Base-by-base conservation (phyloP, 2,888 invertebrate genomes). In the Macaria liturata region DNA sequence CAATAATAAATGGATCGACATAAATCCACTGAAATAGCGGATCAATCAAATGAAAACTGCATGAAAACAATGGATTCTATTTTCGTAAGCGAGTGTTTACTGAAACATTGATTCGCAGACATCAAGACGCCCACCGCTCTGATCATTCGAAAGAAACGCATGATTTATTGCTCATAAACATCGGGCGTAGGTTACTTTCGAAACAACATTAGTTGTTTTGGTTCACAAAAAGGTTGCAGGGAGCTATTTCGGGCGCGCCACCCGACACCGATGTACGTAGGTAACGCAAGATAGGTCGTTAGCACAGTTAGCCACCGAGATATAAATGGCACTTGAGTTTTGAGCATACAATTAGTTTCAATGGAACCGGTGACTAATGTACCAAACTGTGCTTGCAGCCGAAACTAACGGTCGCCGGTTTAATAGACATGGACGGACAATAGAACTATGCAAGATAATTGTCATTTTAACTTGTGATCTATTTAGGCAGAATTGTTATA, bases 171-270 rank as follows among this genome's bases (percentile, higher is more conserved):
- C 30, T 51, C 39, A 39, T 51, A 50, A 30, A 50, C 31, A 46
- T 46, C 43, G 34, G 30, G 48, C 51, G 57, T 57, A 47, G 47
- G 51, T 44, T 47, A 20, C 34, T 31, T 57, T 39, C 44, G 32
- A 9, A 51, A 20, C 51, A 39, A 58, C 34, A 9, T 30, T 49
- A 40, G 44, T 49, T 52, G 57, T 61, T 49, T 60, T 57, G 50
- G 54, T 59, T 55, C 57, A 57, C 46, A 42, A 53, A 57, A 56
- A 57, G 57, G 51, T 53, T 48, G 54, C 45, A 56, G n/a, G n/a
- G 42, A 46, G 54, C 61, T 66, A 66, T 66, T 64, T 61, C 57
- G 39, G 57, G 54, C 46, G 52, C 57, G 64, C 54, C 57, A 66
- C 53, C 54, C 50, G 56, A 64, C 60, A 64, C 66, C 57, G 59